Evolutionary conservation across 2,113 vertebrate genomes (phyloP).

Genomic region (Monopterus albus): DNA sequence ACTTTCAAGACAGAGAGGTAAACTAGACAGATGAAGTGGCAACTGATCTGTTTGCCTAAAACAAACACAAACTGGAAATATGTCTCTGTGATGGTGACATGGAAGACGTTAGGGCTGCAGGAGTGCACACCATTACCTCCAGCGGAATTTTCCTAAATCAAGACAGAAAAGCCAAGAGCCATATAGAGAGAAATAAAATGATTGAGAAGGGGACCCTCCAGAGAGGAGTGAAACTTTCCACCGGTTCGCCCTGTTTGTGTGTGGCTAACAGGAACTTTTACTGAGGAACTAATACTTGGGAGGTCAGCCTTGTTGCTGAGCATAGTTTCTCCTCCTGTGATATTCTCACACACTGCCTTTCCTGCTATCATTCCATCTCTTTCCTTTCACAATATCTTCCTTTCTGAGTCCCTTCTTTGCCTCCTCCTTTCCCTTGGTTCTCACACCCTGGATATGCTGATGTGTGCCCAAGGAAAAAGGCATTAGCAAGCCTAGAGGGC

Average conservation of each 20-base stretch:
- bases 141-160: conserved; percentile 81
- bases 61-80: conserved; percentile 77
- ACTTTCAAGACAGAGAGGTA: conserved; percentile 55
- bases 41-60: conserved; percentile 77
- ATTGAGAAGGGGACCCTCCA: conserved; percentile 73
- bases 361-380: conserved; percentile 28
- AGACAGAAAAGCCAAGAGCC: conserved; percentile 70
- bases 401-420: conserved; percentile 22
- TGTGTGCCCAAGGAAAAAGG: conserved; percentile 54
- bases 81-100: conserved; percentile 70
- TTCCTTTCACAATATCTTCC: neutral
- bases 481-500: conserved; percentile 53
- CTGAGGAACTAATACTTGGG: conserved; percentile 62
- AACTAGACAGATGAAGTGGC: conserved; percentile 77
- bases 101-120: conserved; percentile 69
- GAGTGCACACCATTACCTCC: conserved; percentile 57
- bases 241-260: conserved; percentile 75
- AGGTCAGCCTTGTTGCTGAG: conserved; percentile 56
- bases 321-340: conserved; percentile 37
- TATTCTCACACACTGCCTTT: neutral
- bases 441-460: conserved; percentile 62
- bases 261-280: conserved; percentile 64
- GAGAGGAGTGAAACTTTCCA: conserved; percentile 80
- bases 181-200: conserved; percentile 76
- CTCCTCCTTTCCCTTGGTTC: conserved; percentile 11